Conservation (phyloP, 2,113 vertebrate genomes). For the Poeciliopsis prolifica region DNA sequence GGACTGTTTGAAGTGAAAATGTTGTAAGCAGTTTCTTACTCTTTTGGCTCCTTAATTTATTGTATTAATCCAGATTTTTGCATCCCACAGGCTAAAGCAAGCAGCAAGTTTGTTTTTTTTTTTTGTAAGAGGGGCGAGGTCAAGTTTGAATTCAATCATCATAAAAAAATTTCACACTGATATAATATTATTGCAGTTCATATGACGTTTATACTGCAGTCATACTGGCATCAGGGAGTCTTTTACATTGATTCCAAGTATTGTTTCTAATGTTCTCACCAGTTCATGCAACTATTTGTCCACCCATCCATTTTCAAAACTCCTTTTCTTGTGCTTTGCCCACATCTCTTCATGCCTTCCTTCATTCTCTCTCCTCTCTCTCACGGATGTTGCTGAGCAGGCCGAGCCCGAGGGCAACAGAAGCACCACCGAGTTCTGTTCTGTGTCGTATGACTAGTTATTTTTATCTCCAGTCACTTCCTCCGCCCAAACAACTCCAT, state of each 20-base stretch:
- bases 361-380: slow-evolving; percentile 21
- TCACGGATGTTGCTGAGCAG: slow-evolving; percentile 69
- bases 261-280: background rate
- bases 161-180: too few species aligned
- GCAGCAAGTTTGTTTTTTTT: too few species aligned
- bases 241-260: background rate
- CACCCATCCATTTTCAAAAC: slow-evolving; percentile 46
- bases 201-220: background rate
- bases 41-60: too few species aligned
- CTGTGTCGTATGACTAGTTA: slow-evolving; percentile 85
- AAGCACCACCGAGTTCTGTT: slow-evolving; percentile 81
- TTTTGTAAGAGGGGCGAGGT: too few species aligned
- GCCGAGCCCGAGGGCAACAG: slow-evolving; percentile 79
- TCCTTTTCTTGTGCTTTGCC: slow-evolving; percentile 30
- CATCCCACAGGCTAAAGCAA: too few species aligned
- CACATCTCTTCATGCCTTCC: slow-evolving; percentile 29
- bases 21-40: too few species aligned
- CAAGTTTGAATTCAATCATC: too few species aligned
- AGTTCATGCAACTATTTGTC: slow-evolving; percentile 11
- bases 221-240: background rate
- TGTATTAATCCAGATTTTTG: too few species aligned
- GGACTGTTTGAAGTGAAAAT: too few species aligned
- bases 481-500: slow-evolving; percentile 77
- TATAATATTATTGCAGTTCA: background rate
- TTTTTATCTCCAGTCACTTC: slow-evolving; percentile 90